Evolutionary conservation across 2,888 invertebrate species (phyloP).

Genomic region (Autographa gamma): DNA sequence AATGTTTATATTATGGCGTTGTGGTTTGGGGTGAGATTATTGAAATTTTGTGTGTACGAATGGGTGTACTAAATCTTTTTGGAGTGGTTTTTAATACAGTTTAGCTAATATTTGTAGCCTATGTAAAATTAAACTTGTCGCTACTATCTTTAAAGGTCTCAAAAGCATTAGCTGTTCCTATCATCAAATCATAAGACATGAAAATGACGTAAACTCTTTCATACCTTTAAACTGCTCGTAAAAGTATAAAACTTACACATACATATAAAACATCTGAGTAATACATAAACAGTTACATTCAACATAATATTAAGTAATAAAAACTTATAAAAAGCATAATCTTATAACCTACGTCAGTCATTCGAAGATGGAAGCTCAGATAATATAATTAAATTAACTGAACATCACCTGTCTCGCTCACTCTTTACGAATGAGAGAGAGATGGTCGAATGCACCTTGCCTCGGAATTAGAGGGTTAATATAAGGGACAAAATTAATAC

Average conservation of each 20-base stretch:
- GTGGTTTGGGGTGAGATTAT: slow-evolving; percentile 8
- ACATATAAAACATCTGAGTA: neutral
- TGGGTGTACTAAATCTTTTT: slow-evolving; percentile 33
- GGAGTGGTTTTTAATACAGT: neutral
- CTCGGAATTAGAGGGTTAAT: slow-evolving; percentile 51
- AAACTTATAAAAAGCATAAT: slow-evolving; percentile 16
- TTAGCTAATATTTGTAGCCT: too few species aligned
- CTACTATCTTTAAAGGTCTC: too few species aligned
- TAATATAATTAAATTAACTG: slow-evolving; percentile 83
- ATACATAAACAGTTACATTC: slow-evolving; percentile 7
- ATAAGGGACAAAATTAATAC: slow-evolving; percentile 39
- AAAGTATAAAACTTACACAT: neutral
- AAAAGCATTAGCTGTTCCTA: neutral
- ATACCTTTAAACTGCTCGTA: neutral
- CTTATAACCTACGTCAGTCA: slow-evolving; percentile 62
- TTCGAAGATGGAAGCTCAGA: slow-evolving; percentile 70
- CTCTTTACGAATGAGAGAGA: slow-evolving; percentile 54
- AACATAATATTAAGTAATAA: slow-evolving; percentile 12
- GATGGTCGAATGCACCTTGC: slow-evolving; percentile 68
- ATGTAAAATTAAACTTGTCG: too few species aligned
- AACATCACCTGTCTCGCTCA: slow-evolving; percentile 72
- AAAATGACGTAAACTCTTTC: neutral
- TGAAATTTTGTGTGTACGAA: slow-evolving; percentile 31
- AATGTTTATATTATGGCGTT: slow-evolving; percentile 40
- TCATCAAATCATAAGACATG: too few species aligned